Percentiles rank a stretch among this genome's conserved stretches.
phyloP scores from a whole-genome alignment of 2,888 invertebrate species.

The Rhodophaea formosa region DNA sequence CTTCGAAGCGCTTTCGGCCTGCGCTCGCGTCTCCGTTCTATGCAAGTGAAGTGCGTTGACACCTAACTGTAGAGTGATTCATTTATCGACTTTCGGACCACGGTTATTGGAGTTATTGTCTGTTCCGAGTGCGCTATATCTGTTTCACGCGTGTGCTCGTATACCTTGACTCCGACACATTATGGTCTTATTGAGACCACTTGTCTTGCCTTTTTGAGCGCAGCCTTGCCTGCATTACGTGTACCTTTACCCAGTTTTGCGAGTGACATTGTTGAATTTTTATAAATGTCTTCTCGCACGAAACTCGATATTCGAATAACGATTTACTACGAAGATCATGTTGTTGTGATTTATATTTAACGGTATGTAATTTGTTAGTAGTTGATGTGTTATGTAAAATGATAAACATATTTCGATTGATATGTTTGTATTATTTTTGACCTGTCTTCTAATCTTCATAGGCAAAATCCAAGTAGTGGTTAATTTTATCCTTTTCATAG shows the following conservation, averaged over 20 bases:
- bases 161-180: constrained; percentile 70
- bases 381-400: constrained; percentile 13
- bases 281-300: constrained; percentile 83
- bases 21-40: constrained; percentile 49
- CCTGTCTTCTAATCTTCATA: neutral
- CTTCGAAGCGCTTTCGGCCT: constrained; percentile 60
- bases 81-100: constrained; percentile 59
- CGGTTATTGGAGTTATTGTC: constrained; percentile 49
- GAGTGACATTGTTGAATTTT: constrained; percentile 52
- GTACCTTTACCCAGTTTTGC: constrained; percentile 71
- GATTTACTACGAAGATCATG: constrained; percentile 84
- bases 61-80: constrained; percentile 77
- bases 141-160: constrained; percentile 53
- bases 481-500: neutral
- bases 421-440: constrained; percentile 13
- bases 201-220: constrained; percentile 72
- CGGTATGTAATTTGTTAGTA: constrained; percentile 27
- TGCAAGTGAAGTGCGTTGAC: constrained; percentile 76
- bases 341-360: constrained; percentile 84
- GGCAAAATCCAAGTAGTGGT: neutral
- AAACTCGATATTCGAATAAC: constrained; percentile 85
- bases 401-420: constrained; percentile 7
- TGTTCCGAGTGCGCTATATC: constrained; percentile 66
- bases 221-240: constrained; percentile 66
- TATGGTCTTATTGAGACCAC: constrained; percentile 62